Evolutionary conservation across 35 echinoderm and acorn worm genomes (phyloP).

Genomic region (Ophioderma brevispina): DNA sequence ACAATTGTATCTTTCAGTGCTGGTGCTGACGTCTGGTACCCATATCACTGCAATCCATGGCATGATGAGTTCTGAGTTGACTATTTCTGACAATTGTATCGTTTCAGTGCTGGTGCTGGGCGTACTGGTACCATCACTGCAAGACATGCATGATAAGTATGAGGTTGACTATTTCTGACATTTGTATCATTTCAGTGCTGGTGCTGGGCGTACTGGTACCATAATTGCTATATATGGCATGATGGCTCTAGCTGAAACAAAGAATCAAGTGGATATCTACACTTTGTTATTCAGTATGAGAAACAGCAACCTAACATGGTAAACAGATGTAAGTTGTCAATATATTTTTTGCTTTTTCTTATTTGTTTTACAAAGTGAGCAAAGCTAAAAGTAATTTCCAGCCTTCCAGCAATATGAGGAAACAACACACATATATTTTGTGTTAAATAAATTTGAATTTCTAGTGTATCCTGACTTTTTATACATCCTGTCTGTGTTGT

Average conservation of each 20-base stretch:
- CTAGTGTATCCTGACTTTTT: no score
- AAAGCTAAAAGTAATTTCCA: no score
- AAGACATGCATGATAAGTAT: background rate
- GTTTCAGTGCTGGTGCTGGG: background rate
- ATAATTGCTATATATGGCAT: background rate
- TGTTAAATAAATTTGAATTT: no score
- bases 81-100: background rate
- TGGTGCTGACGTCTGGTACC: no score
- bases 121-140: background rate
- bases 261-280: background rate
- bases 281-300: constrained; percentile 6
- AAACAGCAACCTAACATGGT: background rate
- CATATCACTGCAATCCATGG: background rate
- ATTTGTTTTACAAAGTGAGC: no score
- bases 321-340: constrained; percentile 27
- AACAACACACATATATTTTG: no score
- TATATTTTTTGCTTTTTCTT: no score
- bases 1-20: no score
- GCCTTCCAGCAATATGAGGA: no score
- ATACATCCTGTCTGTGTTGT: no score
- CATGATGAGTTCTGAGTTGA: background rate
- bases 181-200: constrained; percentile 14
- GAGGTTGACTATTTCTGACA: background rate
- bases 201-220: constrained; percentile 5
- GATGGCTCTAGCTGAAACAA: background rate